These are phyloP conservation scores for Whitmania pigra DNA, from an alignment of 1,140 invertebrate genomes.

Conservation along the genomic window DNA sequence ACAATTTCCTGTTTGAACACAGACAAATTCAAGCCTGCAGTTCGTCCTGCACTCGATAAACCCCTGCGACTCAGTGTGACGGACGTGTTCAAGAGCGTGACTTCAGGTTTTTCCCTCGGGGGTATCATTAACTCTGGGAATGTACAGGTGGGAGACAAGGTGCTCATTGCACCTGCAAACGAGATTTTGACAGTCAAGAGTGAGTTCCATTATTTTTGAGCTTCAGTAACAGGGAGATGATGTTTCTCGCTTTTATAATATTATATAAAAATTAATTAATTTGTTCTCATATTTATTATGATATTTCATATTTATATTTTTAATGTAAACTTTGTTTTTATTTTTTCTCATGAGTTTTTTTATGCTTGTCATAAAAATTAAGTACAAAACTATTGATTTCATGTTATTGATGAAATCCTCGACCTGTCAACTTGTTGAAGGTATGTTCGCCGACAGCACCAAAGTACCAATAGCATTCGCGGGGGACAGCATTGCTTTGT, in stretches of 20 bases:
- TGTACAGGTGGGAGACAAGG: constrained; percentile 68
- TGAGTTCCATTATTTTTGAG: constrained; percentile 23
- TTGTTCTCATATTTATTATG: too few relatives aligned
- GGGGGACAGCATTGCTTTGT: constrained; percentile 76
- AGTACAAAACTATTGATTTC: too few relatives aligned
- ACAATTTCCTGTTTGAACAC: neutral
- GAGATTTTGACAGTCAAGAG: constrained; percentile 38
- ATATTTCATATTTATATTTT: too few relatives aligned
- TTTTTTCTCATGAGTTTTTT: too few relatives aligned
- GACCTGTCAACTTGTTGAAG: neutral
- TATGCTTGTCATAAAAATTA: too few relatives aligned
- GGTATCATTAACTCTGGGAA: constrained; percentile 82
- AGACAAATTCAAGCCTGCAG: constrained; percentile 45
- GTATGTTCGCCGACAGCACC: constrained; percentile 27
- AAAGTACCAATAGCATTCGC: constrained; percentile 66
- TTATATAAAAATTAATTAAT: too few relatives aligned
- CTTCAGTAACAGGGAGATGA: neutral
- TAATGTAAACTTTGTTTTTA: too few relatives aligned
- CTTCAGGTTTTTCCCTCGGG: constrained; percentile 62
- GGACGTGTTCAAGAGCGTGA: constrained; percentile 86
- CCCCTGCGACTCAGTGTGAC: constrained; percentile 74
- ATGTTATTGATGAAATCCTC: too few relatives aligned
- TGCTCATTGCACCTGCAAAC: constrained; percentile 66
- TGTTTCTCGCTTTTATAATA: neutral
- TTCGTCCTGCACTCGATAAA: constrained; percentile 61